phyloP scores from a whole-genome alignment of 2,797 vertebrate genomes.

The Melanotaenia maccullochi region DNA sequence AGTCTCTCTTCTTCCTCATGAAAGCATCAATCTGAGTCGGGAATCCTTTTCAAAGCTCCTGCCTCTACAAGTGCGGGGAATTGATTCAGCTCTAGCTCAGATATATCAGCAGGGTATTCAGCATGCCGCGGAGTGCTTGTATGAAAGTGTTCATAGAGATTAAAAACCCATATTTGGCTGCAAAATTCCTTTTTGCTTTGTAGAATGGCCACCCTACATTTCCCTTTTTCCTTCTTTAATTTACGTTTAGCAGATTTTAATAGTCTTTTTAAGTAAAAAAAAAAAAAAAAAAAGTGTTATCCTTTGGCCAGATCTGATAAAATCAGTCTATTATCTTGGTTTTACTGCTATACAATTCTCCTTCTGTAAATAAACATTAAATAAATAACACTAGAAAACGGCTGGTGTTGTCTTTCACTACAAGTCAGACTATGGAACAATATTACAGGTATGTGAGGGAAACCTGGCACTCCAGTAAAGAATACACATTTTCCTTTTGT shows the following conservation, averaged over 20 bases:
- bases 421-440: background rate
- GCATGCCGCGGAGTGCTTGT: constrained; percentile 17
- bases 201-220: background rate
- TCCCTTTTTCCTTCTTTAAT: background rate
- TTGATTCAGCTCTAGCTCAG: constrained; percentile 25
- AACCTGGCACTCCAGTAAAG: too few species aligned
- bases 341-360: background rate
- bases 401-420: background rate
- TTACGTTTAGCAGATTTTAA: background rate
- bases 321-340: background rate
- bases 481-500: background rate
- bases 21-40: constrained; percentile 34
- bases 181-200: background rate
- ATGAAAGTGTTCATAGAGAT: constrained; percentile 24
- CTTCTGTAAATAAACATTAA: background rate
- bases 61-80: constrained; percentile 29
- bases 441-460: background rate
- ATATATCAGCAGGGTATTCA: constrained; percentile 22
- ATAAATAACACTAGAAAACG: background rate
- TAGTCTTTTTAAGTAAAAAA: background rate
- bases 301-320: too few species aligned
- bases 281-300: too few species aligned
- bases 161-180: constrained; percentile 20
- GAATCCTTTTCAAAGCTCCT: constrained; percentile 37
- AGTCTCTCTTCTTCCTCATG: constrained; percentile 40